Base-by-base conservation (phyloP, 1,140 invertebrate genomes). In the Hypothenemus hampei region DNA sequence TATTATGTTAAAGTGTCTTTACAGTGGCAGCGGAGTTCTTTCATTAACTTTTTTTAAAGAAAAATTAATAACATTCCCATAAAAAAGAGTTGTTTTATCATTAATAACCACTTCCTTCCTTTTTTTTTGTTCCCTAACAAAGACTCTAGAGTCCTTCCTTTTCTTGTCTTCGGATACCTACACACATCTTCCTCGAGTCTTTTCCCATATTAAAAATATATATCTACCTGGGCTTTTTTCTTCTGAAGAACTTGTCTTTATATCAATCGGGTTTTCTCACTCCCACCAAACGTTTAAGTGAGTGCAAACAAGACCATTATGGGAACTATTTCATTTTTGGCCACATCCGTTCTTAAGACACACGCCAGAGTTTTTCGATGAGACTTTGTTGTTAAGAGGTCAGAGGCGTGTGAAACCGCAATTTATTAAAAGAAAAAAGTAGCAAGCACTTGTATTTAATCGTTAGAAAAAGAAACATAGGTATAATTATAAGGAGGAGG, bases 291-390 rank as follows among this genome's bases (percentile, higher is more conserved):
- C 20, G 24, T 45, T 56, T 56, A 56, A 56, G 53, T 56, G 45
- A 56, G 43, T 56, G 53, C 53, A 56, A 56, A 56, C 53, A 56
- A 56, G 36, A 23, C 53, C 53, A 56, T 56, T 48, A 56, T 56
- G 53, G 43, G 53, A 56, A 56, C 44, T 56, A 56, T 46, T 56
- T 48, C 53, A 48, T 56, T 56, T n/a, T 56, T 56, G 53, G 53
- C 53, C 53, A 56, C 53, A 56, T 56, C 53, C 53, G 53, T 23
- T 47, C 44, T n/a, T 18, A 24, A 46, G 52, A 55, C 52, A 55
- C 52, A 55, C 52, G 52, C 41, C 52, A 19, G 29, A 47, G 44
- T 47, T 55, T 35, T 18, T 46, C n/a, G 44, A 19, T 15, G 23
- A 18, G 10, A 3, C 36, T 20, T 47, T 31, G n/a, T n/a, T n/a